These are phyloP conservation scores for Lophius piscatorius DNA, from an alignment of 2,113 vertebrate genomes.

Conservation along the genomic window DNA sequence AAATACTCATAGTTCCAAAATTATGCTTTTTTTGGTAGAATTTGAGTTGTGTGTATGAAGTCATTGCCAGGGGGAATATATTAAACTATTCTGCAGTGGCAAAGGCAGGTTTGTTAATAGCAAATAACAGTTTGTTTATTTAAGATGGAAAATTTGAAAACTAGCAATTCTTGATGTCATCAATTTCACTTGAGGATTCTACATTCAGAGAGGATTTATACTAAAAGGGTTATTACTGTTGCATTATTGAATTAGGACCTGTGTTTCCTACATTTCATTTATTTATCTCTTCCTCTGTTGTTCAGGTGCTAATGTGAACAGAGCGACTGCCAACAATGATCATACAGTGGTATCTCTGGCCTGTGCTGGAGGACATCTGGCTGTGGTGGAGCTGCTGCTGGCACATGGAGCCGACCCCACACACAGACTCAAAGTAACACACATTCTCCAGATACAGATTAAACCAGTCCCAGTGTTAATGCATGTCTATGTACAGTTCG, in stretches of 20 bases:
- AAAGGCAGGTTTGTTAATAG: too few relatives aligned
- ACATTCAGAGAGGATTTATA: background rate
- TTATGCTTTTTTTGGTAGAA: background rate
- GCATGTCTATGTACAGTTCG: background rate
- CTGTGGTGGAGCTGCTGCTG: slow-evolving; percentile 95
- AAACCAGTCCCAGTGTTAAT: background rate
- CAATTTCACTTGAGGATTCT: background rate
- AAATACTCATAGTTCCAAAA: too few relatives aligned
- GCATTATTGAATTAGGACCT: too few relatives aligned
- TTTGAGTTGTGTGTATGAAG: background rate
- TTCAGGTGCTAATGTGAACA: slow-evolving; percentile 96
- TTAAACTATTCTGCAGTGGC: too few relatives aligned
- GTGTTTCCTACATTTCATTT: background rate
- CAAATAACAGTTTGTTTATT: too few relatives aligned
- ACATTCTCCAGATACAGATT: background rate
- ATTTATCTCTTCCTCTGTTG: slow-evolving; percentile 3
- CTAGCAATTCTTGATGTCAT: background rate
- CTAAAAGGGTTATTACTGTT: background rate
- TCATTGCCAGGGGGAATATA: too few relatives aligned
- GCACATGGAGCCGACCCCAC: slow-evolving; percentile 98
- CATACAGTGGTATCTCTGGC: slow-evolving; percentile 99
- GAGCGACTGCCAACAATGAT: slow-evolving; percentile 97
- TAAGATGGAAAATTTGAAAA: too few relatives aligned
- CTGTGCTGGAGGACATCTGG: slow-evolving; percentile 95
- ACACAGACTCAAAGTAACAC: slow-evolving; percentile 95